phyloP scores from a whole-genome alignment of 1,140 invertebrate genomes.

The Oscheius sp. region DNA sequence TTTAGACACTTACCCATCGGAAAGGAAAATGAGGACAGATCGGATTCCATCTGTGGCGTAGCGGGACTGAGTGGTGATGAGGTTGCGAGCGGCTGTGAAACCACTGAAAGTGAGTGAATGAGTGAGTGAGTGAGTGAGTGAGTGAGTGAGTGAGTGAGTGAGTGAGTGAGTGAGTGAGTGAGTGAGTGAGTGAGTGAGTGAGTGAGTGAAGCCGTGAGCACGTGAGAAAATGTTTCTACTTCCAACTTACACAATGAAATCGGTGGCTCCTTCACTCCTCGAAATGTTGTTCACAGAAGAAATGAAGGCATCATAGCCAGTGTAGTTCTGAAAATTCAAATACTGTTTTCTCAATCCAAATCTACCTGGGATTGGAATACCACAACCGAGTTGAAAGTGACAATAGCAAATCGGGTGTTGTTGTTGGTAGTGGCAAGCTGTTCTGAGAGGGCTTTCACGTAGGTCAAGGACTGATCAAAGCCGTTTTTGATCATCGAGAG shows the following conservation, averaged over 20 bases:
- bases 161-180: background rate
- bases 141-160: background rate
- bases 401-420: background rate
- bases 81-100: conserved; percentile 9
- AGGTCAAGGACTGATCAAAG: background rate
- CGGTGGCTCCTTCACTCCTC: background rate
- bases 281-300: background rate
- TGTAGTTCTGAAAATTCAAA: background rate
- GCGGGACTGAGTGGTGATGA: conserved; percentile 12
- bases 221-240: no score
- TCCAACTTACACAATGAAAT: conserved; percentile 23
- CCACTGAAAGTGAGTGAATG: background rate
- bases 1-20: conserved; percentile 3
- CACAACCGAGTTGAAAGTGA: background rate
- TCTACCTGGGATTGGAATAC: conserved; percentile 1
- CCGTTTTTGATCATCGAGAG: background rate
- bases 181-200: background rate
- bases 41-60: conserved; percentile 5
- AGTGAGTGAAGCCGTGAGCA: background rate
- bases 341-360: background rate
- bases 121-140: background rate
- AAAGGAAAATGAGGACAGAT: conserved; percentile 11
- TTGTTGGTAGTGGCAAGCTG: background rate
- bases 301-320: background rate
- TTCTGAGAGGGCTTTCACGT: background rate